Conservation (phyloP, 2,888 invertebrate species). For the Poecilobothrus nobilitatus region DNA sequence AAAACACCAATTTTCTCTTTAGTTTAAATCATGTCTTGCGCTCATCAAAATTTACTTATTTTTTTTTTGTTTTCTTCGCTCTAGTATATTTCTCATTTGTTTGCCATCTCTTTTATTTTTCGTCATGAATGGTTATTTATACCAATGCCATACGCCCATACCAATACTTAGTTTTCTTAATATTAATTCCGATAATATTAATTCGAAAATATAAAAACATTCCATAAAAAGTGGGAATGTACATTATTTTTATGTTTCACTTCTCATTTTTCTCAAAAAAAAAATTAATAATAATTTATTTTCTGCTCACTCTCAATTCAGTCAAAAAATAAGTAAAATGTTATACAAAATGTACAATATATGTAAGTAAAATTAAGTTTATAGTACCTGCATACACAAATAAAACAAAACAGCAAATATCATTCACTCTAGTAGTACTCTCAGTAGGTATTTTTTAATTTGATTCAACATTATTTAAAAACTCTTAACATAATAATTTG, state of each 20-base stretch:
- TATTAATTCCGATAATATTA: background rate
- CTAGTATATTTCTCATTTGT: background rate
- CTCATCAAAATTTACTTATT: background rate
- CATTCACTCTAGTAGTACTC: no score
- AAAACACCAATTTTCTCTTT: background rate
- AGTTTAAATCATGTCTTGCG: background rate
- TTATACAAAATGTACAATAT: no score
- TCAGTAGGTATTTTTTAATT: no score
- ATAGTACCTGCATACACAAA: background rate
- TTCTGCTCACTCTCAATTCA: background rate
- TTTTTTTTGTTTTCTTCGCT: background rate
- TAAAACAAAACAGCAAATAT: no score
- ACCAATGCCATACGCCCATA: background rate
- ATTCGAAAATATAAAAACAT: background rate
- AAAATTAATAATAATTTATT: background rate
- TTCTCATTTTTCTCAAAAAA: background rate
- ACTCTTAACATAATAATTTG: no score
- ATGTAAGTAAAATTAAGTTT: no score
- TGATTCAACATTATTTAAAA: no score
- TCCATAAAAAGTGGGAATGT: background rate
- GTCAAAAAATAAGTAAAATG: no score
- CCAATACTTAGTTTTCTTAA: background rate
- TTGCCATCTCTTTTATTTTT: no score
- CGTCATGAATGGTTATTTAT: no score
- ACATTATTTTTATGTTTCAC: background rate